phyloP scores from a whole-genome alignment of 2,797 vertebrate species.

The Gastrophryne carolinensis region DNA sequence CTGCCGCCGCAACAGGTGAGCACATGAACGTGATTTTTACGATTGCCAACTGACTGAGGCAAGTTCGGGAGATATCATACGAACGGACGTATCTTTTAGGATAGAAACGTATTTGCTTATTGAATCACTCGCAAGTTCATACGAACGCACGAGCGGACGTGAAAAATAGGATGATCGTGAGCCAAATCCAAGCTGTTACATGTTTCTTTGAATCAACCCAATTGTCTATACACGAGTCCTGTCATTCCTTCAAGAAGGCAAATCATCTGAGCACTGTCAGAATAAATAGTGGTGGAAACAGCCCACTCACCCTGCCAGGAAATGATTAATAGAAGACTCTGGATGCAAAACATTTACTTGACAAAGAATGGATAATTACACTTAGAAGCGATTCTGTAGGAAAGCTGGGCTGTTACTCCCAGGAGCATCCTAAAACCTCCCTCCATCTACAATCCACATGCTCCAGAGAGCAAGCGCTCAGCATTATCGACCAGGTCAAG shows the following conservation, averaged over 20 bases:
- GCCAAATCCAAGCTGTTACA: too few species aligned
- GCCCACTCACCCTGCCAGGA: background rate
- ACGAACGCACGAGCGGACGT: too few species aligned
- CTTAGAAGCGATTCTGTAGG: background rate
- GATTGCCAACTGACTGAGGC: too few species aligned
- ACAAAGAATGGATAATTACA: slow-evolving; percentile 24
- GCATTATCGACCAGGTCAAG: background rate
- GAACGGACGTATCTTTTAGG: too few species aligned
- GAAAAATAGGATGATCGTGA: too few species aligned
- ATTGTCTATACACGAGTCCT: too few species aligned
- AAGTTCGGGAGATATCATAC: too few species aligned
- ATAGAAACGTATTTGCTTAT: too few species aligned
- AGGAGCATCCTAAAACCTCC: background rate
- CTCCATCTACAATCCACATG: background rate
- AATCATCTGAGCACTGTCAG: background rate
- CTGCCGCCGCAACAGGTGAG: too few species aligned
- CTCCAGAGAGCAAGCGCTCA: background rate
- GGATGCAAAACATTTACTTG: background rate
- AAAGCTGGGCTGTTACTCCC: slow-evolving; percentile 6
- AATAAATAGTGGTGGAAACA: background rate
- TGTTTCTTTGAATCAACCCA: too few species aligned
- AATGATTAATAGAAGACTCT: background rate
- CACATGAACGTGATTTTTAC: too few species aligned
- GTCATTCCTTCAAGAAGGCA: background rate
- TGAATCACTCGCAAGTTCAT: too few species aligned